These are phyloP conservation scores for Rhyacichthys aspro DNA, from an alignment of 2,797 vertebrate genomes.

Conservation along the genomic window DNA sequence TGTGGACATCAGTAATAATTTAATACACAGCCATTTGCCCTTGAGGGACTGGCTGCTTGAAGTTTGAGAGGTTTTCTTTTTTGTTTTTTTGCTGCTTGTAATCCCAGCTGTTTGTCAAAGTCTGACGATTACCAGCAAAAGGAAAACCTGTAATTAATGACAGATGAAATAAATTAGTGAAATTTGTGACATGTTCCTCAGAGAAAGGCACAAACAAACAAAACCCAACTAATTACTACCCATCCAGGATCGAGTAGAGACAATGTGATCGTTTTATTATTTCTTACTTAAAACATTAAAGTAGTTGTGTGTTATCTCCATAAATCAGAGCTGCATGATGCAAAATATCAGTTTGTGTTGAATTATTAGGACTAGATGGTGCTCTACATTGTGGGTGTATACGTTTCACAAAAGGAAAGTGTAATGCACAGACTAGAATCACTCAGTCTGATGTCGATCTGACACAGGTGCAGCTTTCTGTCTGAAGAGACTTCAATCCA, in stretches of 20 bases:
- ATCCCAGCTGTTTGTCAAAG: neutral
- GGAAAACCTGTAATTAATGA: neutral
- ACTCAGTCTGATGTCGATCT: neutral
- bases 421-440: slow-evolving; percentile 2
- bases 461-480: neutral
- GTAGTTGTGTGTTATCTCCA: too few species aligned
- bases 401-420: neutral
- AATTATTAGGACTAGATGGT: too few species aligned
- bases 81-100: slow-evolving; percentile 1
- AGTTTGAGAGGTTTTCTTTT: neutral
- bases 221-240: too few species aligned
- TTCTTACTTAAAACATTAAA: too few species aligned
- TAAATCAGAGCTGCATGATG: too few species aligned
- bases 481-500: neutral
- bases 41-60: slow-evolving; percentile 9
- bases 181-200: too few species aligned
- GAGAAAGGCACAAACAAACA: too few species aligned
- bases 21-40: slow-evolving; percentile 11
- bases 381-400: neutral
- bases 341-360: too few species aligned
- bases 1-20: slow-evolving; percentile 13
- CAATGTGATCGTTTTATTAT: too few species aligned
- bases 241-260: too few species aligned
- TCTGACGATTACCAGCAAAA: neutral
- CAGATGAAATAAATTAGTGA: too few species aligned